Percentiles rank a stretch among this genome's conserved stretches.
Conservation (phyloP, 2,113 vertebrate species). For the Dicaeum eximium region DNA sequence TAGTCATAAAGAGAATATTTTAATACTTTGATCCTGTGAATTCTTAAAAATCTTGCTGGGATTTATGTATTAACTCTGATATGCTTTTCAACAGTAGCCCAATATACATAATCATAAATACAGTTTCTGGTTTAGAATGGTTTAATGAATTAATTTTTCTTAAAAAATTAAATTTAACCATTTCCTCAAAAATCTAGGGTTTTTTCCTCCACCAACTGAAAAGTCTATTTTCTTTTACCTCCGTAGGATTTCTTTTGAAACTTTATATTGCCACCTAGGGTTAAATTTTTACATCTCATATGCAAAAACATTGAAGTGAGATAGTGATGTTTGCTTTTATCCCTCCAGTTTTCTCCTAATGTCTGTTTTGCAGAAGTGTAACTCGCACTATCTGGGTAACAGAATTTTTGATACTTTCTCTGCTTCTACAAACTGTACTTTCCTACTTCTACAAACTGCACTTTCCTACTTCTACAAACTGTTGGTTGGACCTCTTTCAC, state of each 20-base stretch:
- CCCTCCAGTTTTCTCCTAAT: background rate
- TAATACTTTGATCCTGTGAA: background rate
- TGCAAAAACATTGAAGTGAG: background rate
- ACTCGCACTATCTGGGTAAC: background rate
- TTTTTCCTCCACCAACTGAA: fast-evolving
- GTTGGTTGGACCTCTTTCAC: constrained; percentile 35
- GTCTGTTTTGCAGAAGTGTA: background rate
- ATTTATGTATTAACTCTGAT: background rate
- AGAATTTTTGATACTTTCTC: background rate
- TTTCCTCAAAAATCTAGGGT: background rate
- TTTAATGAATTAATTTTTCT: background rate
- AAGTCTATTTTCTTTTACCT: background rate
- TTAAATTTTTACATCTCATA: background rate
- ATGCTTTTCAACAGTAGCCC: background rate
- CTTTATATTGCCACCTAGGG: background rate
- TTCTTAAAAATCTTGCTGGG: background rate
- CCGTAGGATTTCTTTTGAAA: background rate
- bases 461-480: too few relatives aligned
- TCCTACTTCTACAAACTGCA: background rate
- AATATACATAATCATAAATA: background rate
- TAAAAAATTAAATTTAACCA: background rate
- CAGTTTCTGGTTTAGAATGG: background rate
- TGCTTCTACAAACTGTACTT: background rate
- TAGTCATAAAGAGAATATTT: background rate
- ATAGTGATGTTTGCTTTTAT: background rate